These are phyloP conservation scores for Strongylocentrotus purpuratus DNA, from an alignment of 35 echinoderm and acorn worm species.

Conservation along the genomic window DNA sequence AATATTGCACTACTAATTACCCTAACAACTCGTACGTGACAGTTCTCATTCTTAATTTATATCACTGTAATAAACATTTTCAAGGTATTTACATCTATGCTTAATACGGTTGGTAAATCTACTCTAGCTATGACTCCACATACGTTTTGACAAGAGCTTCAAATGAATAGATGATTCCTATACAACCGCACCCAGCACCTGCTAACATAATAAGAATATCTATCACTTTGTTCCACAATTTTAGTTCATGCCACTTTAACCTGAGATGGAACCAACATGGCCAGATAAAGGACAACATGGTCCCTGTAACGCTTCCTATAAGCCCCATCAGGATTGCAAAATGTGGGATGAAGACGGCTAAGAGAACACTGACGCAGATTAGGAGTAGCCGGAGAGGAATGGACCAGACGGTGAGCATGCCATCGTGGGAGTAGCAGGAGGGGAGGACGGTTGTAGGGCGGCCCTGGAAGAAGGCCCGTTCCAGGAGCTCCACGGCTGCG, in stretches of 20 bases:
- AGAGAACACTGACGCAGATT: slow-evolving; percentile 73
- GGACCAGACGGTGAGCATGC: slow-evolving; percentile 75
- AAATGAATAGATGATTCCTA: slow-evolving; percentile 85
- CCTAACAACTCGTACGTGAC: not conserved
- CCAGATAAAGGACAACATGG: slow-evolving; percentile 99
- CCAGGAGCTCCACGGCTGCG: slow-evolving; percentile 88
- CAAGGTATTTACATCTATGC: slow-evolving; percentile 18
- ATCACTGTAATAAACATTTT: not conserved
- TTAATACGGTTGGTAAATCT: not conserved
- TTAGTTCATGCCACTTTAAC: slow-evolving; percentile 86
- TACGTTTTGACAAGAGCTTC: slow-evolving; percentile 61
- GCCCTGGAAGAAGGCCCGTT: slow-evolving; percentile 91
- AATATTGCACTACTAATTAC: not conserved
- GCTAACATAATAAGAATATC: slow-evolving; percentile 78
- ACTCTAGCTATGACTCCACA: not conserved
- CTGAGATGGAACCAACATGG: slow-evolving; percentile 99
- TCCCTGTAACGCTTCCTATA: slow-evolving; percentile 97
- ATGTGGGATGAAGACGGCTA: slow-evolving; percentile 93
- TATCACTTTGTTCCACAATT: slow-evolving; percentile 72
- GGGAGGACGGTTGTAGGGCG: slow-evolving; percentile 76
- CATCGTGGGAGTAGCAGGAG: slow-evolving; percentile 90
- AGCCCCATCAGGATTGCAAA: slow-evolving; percentile 94
- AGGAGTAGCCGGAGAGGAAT: slow-evolving; percentile 73
- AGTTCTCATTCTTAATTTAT: not conserved
- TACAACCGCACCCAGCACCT: slow-evolving; percentile 71